These are phyloP conservation scores for Cuculus canorus DNA, from an alignment of 2,797 vertebrate genomes.

Conservation along the genomic window DNA sequence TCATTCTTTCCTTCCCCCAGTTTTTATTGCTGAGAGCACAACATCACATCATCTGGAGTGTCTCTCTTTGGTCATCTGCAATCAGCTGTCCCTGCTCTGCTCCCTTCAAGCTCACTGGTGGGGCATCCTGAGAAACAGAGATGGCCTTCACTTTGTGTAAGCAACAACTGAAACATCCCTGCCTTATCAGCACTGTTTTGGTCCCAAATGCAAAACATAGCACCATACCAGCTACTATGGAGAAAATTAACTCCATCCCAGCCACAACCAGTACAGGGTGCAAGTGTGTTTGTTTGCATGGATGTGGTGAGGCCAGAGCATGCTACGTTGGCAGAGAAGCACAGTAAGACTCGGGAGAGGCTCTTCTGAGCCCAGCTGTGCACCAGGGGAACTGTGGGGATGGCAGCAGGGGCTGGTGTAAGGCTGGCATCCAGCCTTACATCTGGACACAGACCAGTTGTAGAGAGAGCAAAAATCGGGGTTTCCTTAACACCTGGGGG, in stretches of 20 bases:
- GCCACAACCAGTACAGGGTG: background rate
- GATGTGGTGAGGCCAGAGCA: background rate
- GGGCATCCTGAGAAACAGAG: background rate
- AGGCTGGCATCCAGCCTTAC: background rate
- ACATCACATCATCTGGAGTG: background rate
- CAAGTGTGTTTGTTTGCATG: background rate
- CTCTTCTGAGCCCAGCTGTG: background rate
- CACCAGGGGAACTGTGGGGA: background rate
- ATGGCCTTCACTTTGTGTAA: background rate
- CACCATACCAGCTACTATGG: background rate
- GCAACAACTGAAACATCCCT: background rate
- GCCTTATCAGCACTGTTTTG: background rate
- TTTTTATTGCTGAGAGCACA: background rate
- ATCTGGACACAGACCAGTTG: background rate
- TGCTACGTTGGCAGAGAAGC: background rate
- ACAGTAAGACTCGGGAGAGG: background rate
- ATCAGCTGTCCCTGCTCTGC: background rate
- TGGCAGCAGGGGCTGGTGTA: background rate
- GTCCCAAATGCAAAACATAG: background rate
- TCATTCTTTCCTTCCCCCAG: background rate
- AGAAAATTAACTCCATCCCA: background rate
- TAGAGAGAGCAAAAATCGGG: background rate
- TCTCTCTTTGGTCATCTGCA: background rate
- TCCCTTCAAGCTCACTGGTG: background rate
- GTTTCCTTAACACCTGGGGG: background rate